Conservation (phyloP, 2,113 vertebrate species). For the Chrysochloris asiatica region DNA sequence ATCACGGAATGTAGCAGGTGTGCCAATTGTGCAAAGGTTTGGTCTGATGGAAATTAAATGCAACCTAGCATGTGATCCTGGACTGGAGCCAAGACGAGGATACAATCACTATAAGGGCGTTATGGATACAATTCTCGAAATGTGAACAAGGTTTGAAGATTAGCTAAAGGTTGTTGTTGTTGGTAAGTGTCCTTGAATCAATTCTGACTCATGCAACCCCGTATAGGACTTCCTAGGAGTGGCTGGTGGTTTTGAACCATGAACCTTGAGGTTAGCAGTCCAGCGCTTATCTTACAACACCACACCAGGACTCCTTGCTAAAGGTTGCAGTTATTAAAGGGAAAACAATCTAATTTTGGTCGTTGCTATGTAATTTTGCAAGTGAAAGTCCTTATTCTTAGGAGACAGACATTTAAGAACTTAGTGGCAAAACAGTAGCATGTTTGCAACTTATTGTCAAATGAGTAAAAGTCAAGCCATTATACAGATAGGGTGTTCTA, state of each 20-base stretch:
- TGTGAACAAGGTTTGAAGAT: not conserved
- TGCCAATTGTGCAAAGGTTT: too few relatives aligned
- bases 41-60: not conserved
- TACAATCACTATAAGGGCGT: not conserved
- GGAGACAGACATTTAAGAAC: not conserved
- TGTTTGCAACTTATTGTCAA: not conserved
- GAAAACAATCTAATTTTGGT: not conserved
- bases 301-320: too few relatives aligned
- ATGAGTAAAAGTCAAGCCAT: not conserved
- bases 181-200: too few relatives aligned
- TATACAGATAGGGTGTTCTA: too few relatives aligned
- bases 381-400: not conserved
- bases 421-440: not conserved
- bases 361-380: not conserved
- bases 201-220: too few relatives aligned
- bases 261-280: too few relatives aligned
- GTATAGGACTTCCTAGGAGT: too few relatives aligned
- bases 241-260: too few relatives aligned
- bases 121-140: not conserved
- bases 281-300: too few relatives aligned
- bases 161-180: not conserved
- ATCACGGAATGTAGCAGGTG: rapidly evolving
- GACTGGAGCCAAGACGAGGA: not conserved
- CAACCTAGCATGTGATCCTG: not conserved
- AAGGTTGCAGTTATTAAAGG: too few relatives aligned